Percentiles rank a stretch among this genome's conserved stretches.
These are phyloP conservation scores for Melanotaenia maccullochi DNA, from an alignment of 2,797 vertebrate genomes.

Conservation along the genomic window DNA sequence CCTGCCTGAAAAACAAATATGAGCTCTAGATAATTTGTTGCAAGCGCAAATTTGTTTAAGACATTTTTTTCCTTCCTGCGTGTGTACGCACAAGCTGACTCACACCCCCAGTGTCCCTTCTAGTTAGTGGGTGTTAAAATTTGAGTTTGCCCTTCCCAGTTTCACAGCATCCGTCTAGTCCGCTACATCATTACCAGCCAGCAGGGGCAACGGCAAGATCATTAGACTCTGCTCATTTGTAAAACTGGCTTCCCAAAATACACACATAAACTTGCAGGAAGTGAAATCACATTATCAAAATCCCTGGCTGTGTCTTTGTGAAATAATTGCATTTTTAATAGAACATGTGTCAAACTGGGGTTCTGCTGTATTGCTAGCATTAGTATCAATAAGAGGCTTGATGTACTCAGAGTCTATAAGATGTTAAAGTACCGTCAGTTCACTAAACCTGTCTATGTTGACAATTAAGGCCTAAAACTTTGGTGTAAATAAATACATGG, in stretches of 20 bases:
- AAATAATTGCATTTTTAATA: slow-evolving; percentile 52
- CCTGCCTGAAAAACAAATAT: slow-evolving; percentile 2
- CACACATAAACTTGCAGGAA: slow-evolving; percentile 62
- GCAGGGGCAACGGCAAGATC: slow-evolving; percentile 71
- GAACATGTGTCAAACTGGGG: slow-evolving; percentile 30
- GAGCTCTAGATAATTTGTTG: background rate
- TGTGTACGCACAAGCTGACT: slow-evolving; percentile 1
- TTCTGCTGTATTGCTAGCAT: slow-evolving; percentile 27
- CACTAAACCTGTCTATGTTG: background rate
- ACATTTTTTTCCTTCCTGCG: slow-evolving; percentile 9
- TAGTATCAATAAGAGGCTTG: slow-evolving; percentile 29
- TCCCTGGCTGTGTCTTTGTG: slow-evolving; percentile 60
- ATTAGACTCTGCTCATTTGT: slow-evolving; percentile 76
- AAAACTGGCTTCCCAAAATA: slow-evolving; percentile 67
- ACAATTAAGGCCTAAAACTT: background rate
- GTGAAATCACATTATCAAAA: slow-evolving; percentile 60
- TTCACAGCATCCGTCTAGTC: slow-evolving; percentile 66
- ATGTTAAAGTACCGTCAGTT: background rate
- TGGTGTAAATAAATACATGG: background rate
- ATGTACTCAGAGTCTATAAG: slow-evolving; percentile 13
- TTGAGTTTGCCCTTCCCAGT: slow-evolving; percentile 65
- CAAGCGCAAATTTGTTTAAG: background rate
- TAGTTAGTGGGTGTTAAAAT: slow-evolving; percentile 68
- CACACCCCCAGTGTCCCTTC: slow-evolving; percentile 40
- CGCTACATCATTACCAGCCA: slow-evolving; percentile 74